Evolutionary conservation across 2,113 vertebrate species (phyloP), one percentile per base, ranked within the genome.

Genomic region (Gallinago media): DNA sequence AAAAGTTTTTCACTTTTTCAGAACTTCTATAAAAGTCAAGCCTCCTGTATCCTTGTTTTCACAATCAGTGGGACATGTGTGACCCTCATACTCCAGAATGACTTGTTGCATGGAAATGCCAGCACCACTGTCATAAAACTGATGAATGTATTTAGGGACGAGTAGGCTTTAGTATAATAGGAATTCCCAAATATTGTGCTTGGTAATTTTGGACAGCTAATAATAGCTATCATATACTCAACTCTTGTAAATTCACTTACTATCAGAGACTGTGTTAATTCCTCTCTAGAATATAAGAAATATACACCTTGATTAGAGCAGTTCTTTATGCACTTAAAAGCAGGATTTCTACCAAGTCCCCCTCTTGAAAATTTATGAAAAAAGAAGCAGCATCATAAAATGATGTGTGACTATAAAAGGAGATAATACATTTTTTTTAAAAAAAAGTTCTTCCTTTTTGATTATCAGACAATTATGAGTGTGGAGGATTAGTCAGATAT

Each of bases 401-500:
- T 58, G 14, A 56, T 15, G 3, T 52, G 46, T 54, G 22, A 77
- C 19, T 89, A 73, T 83, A 91, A 92, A 83, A 65, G 11, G 32
- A 92, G 62, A 83, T 70, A 70, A 90, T 94, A 59, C 92, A 71
- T 42, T 42, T 42, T 15, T 42, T 42, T 42, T 14, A 4, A 36
- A 40, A 40, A 34, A 46, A 96, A 96, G 71, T 92, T 96, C 63
- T 85, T 66, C 13, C 34, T 82, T 71, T 94, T 92, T 90, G 85
- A 92, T 94, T 94, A 89, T 87, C 89, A 82, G 74, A 62, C 42
- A 85, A 94, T 94, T 96, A 95, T 70, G 49, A 86, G 50, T 63
- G 74, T 89, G 71, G 46, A 93, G 40, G 58, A 92, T 94, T 92
- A 94, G 54, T 93, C 78, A 83, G 85, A 94, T 85, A 83, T 77